These are phyloP conservation scores for Ptychobarbus kaznakovi DNA, from an alignment of 2,797 vertebrate genomes.

Conservation along the genomic window DNA sequence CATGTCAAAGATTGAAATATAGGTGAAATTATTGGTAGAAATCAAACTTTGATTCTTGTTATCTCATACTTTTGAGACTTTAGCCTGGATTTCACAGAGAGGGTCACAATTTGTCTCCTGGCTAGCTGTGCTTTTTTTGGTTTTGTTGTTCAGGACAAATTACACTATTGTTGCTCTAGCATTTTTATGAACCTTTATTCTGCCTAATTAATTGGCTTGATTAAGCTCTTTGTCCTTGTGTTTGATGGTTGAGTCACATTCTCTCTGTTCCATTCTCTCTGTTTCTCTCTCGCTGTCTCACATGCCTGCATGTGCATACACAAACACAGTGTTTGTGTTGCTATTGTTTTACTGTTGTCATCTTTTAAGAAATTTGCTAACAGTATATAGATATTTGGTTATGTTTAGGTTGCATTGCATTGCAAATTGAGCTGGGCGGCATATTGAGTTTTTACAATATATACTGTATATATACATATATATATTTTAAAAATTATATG, in stretches of 20 bases:
- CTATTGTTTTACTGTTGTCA: neutral
- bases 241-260: conserved; percentile 30
- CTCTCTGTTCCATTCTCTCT: conserved; percentile 1
- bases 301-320: neutral
- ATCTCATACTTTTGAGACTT: no score
- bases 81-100: no score
- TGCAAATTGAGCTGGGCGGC: neutral
- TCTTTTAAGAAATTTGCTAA: neutral
- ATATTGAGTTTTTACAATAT: no score
- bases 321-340: neutral
- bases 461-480: no score
- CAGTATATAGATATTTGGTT: neutral
- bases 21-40: no score
- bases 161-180: neutral
- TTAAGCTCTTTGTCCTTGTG: conserved; percentile 33
- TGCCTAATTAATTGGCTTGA: conserved; percentile 33
- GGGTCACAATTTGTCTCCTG: neutral
- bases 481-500: no score
- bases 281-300: neutral
- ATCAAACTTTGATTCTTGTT: no score
- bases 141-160: conserved; percentile 9
- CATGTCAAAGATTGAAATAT: no score
- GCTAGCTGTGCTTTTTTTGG: neutral
- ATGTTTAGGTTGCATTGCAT: neutral
- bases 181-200: conserved; percentile 25